Percentiles rank a stretch among this genome's conserved stretches.
Evolutionary conservation across 2,113 vertebrate genomes (phyloP).

Genomic region (Zonotrichia leucophrys): DNA sequence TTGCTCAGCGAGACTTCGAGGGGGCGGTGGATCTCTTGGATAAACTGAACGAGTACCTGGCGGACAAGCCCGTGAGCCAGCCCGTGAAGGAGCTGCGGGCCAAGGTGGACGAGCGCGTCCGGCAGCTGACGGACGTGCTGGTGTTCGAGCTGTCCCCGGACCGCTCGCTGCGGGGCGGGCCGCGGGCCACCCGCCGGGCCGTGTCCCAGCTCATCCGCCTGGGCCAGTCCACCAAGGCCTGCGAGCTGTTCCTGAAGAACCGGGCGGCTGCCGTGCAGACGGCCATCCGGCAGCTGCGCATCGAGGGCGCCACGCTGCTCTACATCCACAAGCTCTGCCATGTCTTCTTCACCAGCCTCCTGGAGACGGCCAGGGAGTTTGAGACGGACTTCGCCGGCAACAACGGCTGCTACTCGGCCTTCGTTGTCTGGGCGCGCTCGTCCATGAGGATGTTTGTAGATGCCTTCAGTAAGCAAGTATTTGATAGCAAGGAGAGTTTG

Average conservation of each 20-base stretch:
- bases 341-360: slow-evolving; percentile 94
- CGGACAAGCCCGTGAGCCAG: slow-evolving; percentile 82
- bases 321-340: slow-evolving; percentile 99
- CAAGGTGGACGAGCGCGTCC: slow-evolving; percentile 88
- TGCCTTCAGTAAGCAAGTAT: slow-evolving; percentile 98
- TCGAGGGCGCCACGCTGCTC: slow-evolving; percentile 94
- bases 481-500: slow-evolving; percentile 96
- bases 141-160: slow-evolving; percentile 95
- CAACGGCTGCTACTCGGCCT: slow-evolving; percentile 94
- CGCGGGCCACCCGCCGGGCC: slow-evolving; percentile 89
- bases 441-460: slow-evolving; percentile 95
- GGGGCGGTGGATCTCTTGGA: slow-evolving; percentile 95
- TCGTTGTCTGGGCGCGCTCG: slow-evolving; percentile 94
- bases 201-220: slow-evolving; percentile 96
- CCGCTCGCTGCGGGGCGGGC: slow-evolving; percentile 90
- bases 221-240: slow-evolving; percentile 94
- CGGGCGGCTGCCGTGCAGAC: slow-evolving; percentile 91
- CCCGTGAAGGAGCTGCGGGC: slow-evolving; percentile 86
- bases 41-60: slow-evolving; percentile 88
- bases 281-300: slow-evolving; percentile 93
- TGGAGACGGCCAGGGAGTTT: slow-evolving; percentile 94
- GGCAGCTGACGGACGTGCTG: slow-evolving; percentile 93
- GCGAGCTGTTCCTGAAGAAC: slow-evolving; percentile 94
- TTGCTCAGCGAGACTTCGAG: slow-evolving; percentile 96
- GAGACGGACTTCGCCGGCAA: slow-evolving; percentile 92